Conservation (phyloP, 2,113 vertebrate species). For the Equus quagga region DNA sequence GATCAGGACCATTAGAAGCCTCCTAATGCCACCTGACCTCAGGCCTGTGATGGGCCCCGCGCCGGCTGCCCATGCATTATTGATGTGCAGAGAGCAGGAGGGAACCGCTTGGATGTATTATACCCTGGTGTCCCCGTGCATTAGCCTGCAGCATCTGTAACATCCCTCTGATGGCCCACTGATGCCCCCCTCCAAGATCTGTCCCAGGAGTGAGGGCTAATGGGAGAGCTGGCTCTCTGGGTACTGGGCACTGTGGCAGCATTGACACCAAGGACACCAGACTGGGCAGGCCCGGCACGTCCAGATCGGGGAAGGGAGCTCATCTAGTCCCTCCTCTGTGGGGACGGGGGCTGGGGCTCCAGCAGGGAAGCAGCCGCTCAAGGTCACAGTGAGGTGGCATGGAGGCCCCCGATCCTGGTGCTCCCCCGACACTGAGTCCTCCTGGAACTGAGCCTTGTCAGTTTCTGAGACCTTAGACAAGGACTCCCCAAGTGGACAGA, state of each 20-base stretch:
- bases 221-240: background rate
- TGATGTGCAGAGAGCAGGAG: constrained; percentile 24
- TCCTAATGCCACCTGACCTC: constrained; percentile 78
- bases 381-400: background rate
- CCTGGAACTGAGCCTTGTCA: background rate
- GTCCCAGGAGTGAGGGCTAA: constrained; percentile 62
- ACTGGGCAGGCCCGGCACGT: background rate
- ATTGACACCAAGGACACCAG: background rate
- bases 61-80: constrained; percentile 67
- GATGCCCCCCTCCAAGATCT: background rate
- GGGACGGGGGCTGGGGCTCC: background rate
- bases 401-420: background rate
- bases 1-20: constrained; percentile 73
- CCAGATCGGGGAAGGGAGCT: background rate
- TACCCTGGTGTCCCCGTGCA: constrained; percentile 13
- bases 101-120: constrained; percentile 31
- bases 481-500: background rate
- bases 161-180: constrained; percentile 73
- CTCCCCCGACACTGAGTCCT: background rate
- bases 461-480: background rate
- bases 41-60: background rate
- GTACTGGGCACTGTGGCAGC: background rate
- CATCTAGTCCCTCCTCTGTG: background rate
- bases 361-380: background rate
- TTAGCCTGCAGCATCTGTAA: constrained; percentile 64